Evolutionary conservation across 2,888 invertebrate genomes (phyloP), one percentile per base, ranked within the genome.

Genomic region (Synanthedon tipuliformis): DNA sequence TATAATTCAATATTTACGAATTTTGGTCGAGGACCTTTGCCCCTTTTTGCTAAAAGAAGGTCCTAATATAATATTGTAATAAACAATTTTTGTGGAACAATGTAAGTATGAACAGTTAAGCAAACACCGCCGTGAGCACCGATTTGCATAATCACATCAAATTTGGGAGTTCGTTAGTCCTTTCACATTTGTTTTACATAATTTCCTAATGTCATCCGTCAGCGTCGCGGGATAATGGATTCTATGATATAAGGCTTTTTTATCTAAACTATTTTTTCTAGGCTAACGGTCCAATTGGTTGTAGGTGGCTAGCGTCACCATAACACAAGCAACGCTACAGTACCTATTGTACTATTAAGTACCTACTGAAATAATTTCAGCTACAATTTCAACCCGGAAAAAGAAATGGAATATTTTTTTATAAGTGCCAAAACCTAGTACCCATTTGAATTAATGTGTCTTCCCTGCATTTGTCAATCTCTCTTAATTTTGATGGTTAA

Each of bases 131-230:
- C 59, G 53, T 53, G 48, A 41, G 15, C 50, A 41, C 10, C 23
- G 50, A 63, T 66, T 64, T 66, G 52, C 64, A 66, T 66, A 66
- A 64, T 59, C 58, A 49, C 61, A 66, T 66, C 57, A 61, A 59
- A 57, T 56, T 57, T 57, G 55, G 40, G 54, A 54, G 60, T 64
- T 65, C 63, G 61, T 66, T 66, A 64, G 60, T 57, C 58, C 57
- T 56, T 57, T 54, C 57, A n/a, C 13, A 15, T 45, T 49, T 49
- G 49, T 16, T 49, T 49, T 49, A 23, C 49, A 49, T 49, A 49
- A 49, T 49, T 49, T 49, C 49, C 23, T 13, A 45, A 49, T 49
- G 49, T 49, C 49, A 49, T 49, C 23, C 49, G 16, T 49, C 49
- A 49, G 16, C 12, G 18, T 49, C 18, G 18, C 49, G 4, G 49